Percentiles rank a stretch among this genome's conserved stretches.
phyloP scores from a whole-genome alignment of 37 sponge, comb jelly and placozoan species.

The Cliona cf. orientalis region DNA sequence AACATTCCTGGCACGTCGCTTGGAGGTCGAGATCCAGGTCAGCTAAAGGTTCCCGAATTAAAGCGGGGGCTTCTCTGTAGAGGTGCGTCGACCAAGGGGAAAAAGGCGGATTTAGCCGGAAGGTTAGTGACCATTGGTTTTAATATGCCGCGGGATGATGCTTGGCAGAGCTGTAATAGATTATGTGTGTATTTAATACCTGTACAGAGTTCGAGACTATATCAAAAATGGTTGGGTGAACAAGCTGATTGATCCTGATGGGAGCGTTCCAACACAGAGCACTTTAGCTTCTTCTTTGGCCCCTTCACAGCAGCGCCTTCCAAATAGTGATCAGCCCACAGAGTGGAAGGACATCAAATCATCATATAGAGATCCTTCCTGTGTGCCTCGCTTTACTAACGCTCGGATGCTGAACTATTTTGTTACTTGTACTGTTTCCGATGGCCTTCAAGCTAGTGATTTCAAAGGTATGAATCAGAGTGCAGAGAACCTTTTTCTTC shows the following conservation, averaged over 20 bases:
- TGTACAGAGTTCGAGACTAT: constrained; percentile 46
- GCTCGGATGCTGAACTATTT: constrained; percentile 40
- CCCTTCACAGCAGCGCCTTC: background rate
- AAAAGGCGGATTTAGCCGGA: constrained; percentile 31
- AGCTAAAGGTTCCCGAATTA: constrained; percentile 35
- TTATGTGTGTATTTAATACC: background rate
- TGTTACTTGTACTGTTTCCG: constrained; percentile 16
- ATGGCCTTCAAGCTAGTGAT: constrained; percentile 30
- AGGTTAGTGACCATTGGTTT: background rate
- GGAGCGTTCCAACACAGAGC: background rate
- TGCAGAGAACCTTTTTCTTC: constrained; percentile 38
- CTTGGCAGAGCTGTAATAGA: background rate
- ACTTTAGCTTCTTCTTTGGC: too few relatives aligned
- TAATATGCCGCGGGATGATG: background rate
- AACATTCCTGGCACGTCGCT: constrained; percentile 35
- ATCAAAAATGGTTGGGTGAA: constrained; percentile 60
- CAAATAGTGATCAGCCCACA: background rate
- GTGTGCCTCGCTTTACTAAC: constrained; percentile 16
- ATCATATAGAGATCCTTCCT: background rate
- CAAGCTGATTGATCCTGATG: constrained; percentile 42
- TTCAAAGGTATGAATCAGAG: constrained; percentile 39
- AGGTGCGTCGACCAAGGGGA: constrained; percentile 29
- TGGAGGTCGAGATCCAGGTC: constrained; percentile 6
- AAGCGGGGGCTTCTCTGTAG: constrained; percentile 29
- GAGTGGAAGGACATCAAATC: constrained; percentile 5